Evolutionary conservation across 2,797 vertebrate species (phyloP), one percentile per base, ranked within the genome.

Genomic region (Rhynchonycteris naso): DNA sequence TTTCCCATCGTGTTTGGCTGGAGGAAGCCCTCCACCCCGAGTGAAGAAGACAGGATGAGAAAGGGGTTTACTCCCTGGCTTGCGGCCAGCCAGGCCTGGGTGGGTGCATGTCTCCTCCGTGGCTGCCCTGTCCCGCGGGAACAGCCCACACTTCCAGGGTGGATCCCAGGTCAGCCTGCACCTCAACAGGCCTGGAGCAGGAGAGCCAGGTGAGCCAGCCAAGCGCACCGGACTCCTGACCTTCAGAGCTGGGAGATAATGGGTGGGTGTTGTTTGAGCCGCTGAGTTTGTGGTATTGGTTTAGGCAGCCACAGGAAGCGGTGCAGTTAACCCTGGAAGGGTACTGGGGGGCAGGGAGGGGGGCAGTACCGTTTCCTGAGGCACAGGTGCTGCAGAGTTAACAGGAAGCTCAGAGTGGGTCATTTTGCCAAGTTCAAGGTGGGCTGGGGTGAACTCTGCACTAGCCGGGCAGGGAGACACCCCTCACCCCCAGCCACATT

Each of bases 11-110:
- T 24, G 7, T 75, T 14, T n/a, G 43, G 35, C 26, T 52, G 26
- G 1, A 50, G 33, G 71, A 81, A 56, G 26, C 30, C n/a, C n/a
- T 50, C 0, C 0, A 68, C n/a, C 59, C 0, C 0, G 68, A 78
- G 26, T 58, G 65, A 50, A 5, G 6, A 68, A n/a, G 59, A 16
- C 0, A 1, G 47, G 47, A 13, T 1, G 26, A 9, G 15, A 0
- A 0, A 3, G 1, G 30, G 30, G 3, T 3, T 35, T 33, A 0
- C 1, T 15, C n/a, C 33, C 43, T 1, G 26, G 59, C 26, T 58
- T 7, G 1, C 35, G 22, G 54, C 33, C 47, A 4, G 63, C 24
- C 4, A 7, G 21, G 9, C 61, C 80, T 10, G 35, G 24, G 28
- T 21, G 7, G 14, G 19, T 10, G 28, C 4, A 4, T 19, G 18